Base-by-base conservation (phyloP, 64 coral and sea anemone species). In the Pachyseris speciosa region DNA sequence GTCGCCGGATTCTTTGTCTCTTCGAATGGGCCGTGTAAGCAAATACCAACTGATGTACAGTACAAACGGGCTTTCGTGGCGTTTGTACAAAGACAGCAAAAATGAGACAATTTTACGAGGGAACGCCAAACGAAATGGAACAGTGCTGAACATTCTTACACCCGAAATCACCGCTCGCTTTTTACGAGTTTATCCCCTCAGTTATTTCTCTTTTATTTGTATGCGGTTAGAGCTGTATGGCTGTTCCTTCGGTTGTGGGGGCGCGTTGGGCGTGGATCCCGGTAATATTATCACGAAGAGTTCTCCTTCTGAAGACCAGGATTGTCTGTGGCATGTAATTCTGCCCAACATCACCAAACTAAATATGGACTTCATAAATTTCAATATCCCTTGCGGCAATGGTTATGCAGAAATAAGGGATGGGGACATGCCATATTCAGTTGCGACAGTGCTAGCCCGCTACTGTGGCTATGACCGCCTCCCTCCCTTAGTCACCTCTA, bases 171-270 rank as follows among this genome's bases (percentile, higher is more conserved):
- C 92, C 25, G 80, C 95, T 13, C 64, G 80, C n/a, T 93, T 83
- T 86, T 37, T 96, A 30, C 86, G 80, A 51, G 69, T 96, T 19
- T 86, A 89, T 34, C 95, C 95, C 26, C 27, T 79, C 3, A 65
- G 89, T 12, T 69, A 69, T 32, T 84, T 93, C 49, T 28, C 72
- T 22, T 96, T 90, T 53, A 15, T 93, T 9, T 96, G 95, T 45
- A 93, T 96, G 95, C 90, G 53, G 60, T 13, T 96, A 22, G 95
- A 96, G 41, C 15, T 96, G 17, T 96, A 96, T 90, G 95, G 95
- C 0, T 96, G 95, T 20, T 72, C 37, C 20, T 96, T 96, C 50
- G 88, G 84, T 58, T 96, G 95, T 73, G 95, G 95, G 17, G 91
- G 85, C 0, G 84, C 83, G 17, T 66, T 93, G 9, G 69, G 86